Base-by-base conservation (phyloP, 2,113 vertebrate species). In the Myotis brandtii region DNA sequence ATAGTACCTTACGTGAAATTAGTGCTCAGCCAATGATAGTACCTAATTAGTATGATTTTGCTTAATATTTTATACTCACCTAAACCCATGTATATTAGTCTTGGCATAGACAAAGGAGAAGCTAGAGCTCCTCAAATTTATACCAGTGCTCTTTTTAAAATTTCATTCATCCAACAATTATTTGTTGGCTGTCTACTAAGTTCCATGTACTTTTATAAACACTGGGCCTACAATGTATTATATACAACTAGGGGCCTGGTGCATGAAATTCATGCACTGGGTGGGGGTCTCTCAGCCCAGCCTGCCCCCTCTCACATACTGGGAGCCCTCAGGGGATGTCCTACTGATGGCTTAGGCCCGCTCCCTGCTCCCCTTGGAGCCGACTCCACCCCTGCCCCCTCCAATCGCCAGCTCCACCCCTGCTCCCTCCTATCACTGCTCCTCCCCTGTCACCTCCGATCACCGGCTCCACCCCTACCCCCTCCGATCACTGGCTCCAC, bases 121-220 rank as follows among this genome's bases (percentile, higher is more conserved):
- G 10, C 32, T 40, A 76, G 46, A 11, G 2, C 1, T 73, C 25
- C 64, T 89, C 54, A 30, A 91, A 59, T n/a, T 12, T 54, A 92
- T 34, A 32, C 27, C 3, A 50, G 2, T 77, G 20, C 0, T 91
- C 16, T 91, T 96, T 77, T 82, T 11, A 86, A 91, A 95, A 34
- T 27, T 50, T 79, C 54, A 62, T 52, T 95, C n/a, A 80, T 70
- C 92, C 50, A 54, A 50, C 30, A 56, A 75, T 92, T 92, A 93
- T 72, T 80, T 83, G 52, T 40, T 56, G 73, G 91, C 3, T 80
- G 10, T 50, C 54, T 66, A 81, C 46, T 94, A 86, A 88, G 30
- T 76, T 84, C 50, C 20, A 76, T 40, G n/a, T 14, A 67, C 34
- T 93, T 96, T 79, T 91, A 12, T 70, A 87, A 92, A 34, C 14